These are phyloP conservation scores for Brachyistius frenatus DNA, from an alignment of 2,113 vertebrate genomes.

Conservation along the genomic window DNA sequence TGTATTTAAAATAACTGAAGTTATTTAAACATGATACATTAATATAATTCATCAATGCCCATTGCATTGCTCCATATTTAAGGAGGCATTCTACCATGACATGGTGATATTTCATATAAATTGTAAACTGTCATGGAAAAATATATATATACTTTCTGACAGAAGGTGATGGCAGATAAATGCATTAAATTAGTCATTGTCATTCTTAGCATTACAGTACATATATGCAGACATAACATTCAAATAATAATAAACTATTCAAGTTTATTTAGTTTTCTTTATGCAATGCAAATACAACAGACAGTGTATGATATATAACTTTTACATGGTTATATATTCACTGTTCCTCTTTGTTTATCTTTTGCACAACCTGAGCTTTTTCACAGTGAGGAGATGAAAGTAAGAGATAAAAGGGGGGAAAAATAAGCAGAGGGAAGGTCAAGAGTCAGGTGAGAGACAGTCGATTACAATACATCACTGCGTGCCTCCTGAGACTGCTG, in stretches of 20 bases:
- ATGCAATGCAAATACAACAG: background rate
- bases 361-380: slow-evolving; percentile 18
- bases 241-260: background rate
- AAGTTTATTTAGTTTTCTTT: too few species aligned
- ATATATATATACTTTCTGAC: background rate
- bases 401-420: slow-evolving; percentile 45
- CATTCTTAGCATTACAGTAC: background rate
- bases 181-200: background rate
- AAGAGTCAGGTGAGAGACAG: slow-evolving; percentile 58
- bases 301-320: slow-evolving; percentile 7
- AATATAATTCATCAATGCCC: background rate
- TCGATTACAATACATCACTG: slow-evolving; percentile 51
- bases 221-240: background rate
- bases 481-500: slow-evolving; percentile 51
- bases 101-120: background rate
- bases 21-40: too few species aligned
- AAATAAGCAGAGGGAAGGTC: slow-evolving; percentile 63
- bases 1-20: too few species aligned
- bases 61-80: slow-evolving; percentile 4
- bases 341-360: slow-evolving; percentile 30
- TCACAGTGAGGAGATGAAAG: slow-evolving; percentile 26
- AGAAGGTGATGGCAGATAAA: background rate
- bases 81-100: background rate
- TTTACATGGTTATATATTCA: slow-evolving; percentile 7
- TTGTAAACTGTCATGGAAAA: background rate